phyloP scores from a whole-genome alignment of 2,888 invertebrate genomes.

The Cheilosia urbana region DNA sequence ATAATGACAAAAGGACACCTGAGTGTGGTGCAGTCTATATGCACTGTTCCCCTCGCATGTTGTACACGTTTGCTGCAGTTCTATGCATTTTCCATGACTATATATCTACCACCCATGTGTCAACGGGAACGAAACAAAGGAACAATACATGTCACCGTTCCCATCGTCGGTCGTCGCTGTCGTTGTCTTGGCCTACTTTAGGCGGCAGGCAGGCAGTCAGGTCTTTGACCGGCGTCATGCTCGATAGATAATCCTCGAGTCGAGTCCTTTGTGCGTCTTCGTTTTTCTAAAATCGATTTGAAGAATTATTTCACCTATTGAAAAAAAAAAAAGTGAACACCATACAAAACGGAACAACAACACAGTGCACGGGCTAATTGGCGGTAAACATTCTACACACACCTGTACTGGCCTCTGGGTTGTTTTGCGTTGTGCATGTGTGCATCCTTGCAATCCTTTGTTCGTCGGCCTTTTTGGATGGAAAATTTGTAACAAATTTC shows the following conservation, averaged over 20 bases:
- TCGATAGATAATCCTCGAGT: conserved; percentile 64
- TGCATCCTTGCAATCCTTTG: conserved; percentile 25
- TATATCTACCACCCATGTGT: conserved; percentile 40
- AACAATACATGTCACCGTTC: conserved; percentile 60
- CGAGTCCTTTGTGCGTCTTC: conserved; percentile 42
- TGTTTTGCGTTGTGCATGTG: neutral
- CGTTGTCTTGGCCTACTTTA: conserved; percentile 72
- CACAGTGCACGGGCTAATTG: conserved; percentile 57
- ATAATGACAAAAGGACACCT: conserved; percentile 72
- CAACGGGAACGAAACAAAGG: conserved; percentile 61
- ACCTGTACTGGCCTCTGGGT: conserved; percentile 42
- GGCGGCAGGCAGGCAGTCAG: conserved; percentile 28
- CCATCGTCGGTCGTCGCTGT: conserved; percentile 29
- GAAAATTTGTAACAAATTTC: conserved; percentile 56
- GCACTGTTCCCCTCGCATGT: neutral
- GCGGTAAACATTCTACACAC: conserved; percentile 42
- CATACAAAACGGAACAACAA: conserved; percentile 8
- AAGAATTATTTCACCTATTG: conserved; percentile 59
- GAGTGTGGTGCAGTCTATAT: conserved; percentile 47
- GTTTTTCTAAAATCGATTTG: conserved; percentile 65
- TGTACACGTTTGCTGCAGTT: conserved; percentile 29
- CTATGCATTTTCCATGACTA: conserved; percentile 54
- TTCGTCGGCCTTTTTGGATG: conserved; percentile 43
- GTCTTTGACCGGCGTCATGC: conserved; percentile 71
- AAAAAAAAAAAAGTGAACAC: conserved; percentile 1